Percentiles rank a stretch among this genome's conserved stretches.
phyloP scores from a whole-genome alignment of 35 echinoderm and acorn worm species.

The Lytechinus pictus region DNA sequence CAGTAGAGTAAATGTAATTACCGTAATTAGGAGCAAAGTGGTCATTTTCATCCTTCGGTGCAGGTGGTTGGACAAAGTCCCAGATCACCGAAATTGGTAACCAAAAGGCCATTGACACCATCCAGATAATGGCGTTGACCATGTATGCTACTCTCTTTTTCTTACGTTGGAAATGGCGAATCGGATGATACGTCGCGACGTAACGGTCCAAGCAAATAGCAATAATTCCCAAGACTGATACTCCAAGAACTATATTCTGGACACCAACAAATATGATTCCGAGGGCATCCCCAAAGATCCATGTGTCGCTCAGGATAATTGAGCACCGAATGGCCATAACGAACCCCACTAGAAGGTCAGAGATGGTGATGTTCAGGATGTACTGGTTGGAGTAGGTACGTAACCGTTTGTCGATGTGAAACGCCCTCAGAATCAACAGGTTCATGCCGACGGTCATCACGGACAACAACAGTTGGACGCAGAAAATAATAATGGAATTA shows the following conservation, averaged over 20 bases:
- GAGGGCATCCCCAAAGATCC: slow-evolving; percentile 23
- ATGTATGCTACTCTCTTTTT: not conserved
- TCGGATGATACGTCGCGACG: slow-evolving; percentile 48
- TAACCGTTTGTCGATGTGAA: slow-evolving; percentile 32
- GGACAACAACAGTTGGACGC: not conserved
- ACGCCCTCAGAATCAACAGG: slow-evolving; percentile 21
- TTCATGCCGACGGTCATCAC: slow-evolving; percentile 7
- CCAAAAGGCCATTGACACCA: slow-evolving; percentile 34
- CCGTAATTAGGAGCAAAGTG: not conserved
- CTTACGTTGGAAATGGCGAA: slow-evolving; percentile 15
- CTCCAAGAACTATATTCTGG: slow-evolving; percentile 16
- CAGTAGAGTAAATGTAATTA: not conserved
- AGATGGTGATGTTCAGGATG: slow-evolving; percentile 55
- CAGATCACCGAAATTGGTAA: not conserved
- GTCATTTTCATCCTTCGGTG: not conserved
- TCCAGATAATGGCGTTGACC: slow-evolving; percentile 31
- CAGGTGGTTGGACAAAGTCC: slow-evolving; percentile 21
- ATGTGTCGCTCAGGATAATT: not conserved
- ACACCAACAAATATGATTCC: not conserved
- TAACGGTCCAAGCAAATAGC: slow-evolving; percentile 64
- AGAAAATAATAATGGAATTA: not conserved
- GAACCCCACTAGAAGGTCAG: slow-evolving; percentile 44
- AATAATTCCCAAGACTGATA: slow-evolving; percentile 37
- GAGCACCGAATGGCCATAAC: slow-evolving; percentile 40
- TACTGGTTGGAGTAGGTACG: slow-evolving; percentile 58